phyloP scores from a whole-genome alignment of 2,797 vertebrate genomes.

The Poeciliopsis paucimaculata region DNA sequence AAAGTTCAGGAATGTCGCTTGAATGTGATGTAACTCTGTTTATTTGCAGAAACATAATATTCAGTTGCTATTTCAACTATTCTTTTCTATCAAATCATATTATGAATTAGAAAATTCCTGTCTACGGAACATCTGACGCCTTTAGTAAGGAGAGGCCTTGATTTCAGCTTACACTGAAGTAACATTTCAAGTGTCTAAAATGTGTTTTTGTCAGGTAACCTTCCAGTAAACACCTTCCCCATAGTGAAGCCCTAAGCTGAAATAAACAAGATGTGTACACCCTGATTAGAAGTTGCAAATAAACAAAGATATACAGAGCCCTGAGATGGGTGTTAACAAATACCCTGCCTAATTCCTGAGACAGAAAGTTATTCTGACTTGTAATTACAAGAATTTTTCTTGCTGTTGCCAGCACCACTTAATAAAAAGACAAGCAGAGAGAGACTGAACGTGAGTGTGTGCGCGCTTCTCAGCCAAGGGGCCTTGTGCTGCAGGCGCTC shows the following conservation, averaged over 20 bases:
- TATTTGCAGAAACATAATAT: neutral
- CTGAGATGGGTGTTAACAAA: slow-evolving; percentile 71
- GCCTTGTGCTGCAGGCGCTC: slow-evolving; percentile 74
- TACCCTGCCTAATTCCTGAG: slow-evolving; percentile 64
- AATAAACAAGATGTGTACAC: slow-evolving; percentile 52
- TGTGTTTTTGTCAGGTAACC: slow-evolving; percentile 29
- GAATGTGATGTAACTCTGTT: neutral
- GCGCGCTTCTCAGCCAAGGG: slow-evolving; percentile 57
- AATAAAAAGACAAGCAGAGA: slow-evolving; percentile 65
- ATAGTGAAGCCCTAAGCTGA: slow-evolving; percentile 48
- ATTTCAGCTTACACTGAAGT: neutral
- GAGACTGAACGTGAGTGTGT: slow-evolving; percentile 50
- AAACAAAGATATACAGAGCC: slow-evolving; percentile 51
- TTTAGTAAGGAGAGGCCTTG: slow-evolving; percentile 2
- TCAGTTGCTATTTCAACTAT: neutral
- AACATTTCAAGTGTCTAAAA: slow-evolving; percentile 21
- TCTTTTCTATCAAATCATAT: neutral
- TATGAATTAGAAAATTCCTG: slow-evolving; percentile 8
- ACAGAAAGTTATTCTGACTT: slow-evolving; percentile 78
- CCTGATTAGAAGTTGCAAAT: slow-evolving; percentile 57
- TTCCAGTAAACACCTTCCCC: slow-evolving; percentile 29
- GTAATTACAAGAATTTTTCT: slow-evolving; percentile 83
- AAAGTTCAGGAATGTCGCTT: slow-evolving; percentile 3
- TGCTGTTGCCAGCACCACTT: slow-evolving; percentile 76
- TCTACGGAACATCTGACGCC: neutral